phyloP scores from a whole-genome alignment of 1,140 invertebrate genomes.

The Drosophila trapezifrons region DNA sequence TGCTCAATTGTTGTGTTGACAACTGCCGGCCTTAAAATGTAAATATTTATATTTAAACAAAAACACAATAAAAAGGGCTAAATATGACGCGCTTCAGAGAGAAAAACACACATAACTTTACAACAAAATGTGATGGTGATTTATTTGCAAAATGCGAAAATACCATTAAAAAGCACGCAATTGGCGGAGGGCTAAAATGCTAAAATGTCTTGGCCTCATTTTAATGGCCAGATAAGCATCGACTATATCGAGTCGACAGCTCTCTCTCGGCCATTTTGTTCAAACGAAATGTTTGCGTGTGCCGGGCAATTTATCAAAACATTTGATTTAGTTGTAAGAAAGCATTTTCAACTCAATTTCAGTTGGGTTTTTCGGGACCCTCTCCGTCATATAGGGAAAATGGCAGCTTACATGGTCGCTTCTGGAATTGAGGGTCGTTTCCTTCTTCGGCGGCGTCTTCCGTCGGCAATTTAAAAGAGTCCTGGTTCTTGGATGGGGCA shows the following conservation, averaged over 20 bases:
- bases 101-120: constrained; percentile 5
- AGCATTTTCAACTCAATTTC: constrained; percentile 65
- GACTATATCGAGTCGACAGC: constrained; percentile 31
- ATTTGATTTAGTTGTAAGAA: constrained; percentile 81
- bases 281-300: constrained; percentile 69
- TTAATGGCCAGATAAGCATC: constrained; percentile 72
- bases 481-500: constrained; percentile 4
- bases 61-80: neutral
- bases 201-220: constrained; percentile 61
- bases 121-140: constrained; percentile 34
- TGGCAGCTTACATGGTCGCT: constrained; percentile 50
- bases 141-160: constrained; percentile 50
- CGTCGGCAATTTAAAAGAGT: constrained; percentile 23
- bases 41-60: constrained; percentile 46
- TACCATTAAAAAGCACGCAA: constrained; percentile 68
- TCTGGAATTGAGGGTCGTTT: constrained; percentile 10
- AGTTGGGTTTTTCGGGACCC: constrained; percentile 4
- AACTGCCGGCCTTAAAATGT: constrained; percentile 32
- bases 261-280: constrained; percentile 72
- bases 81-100: constrained; percentile 5
- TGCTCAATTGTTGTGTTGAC: constrained; percentile 73
- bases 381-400: constrained; percentile 19
- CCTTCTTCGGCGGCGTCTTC: constrained; percentile 23
- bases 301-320: constrained; percentile 73
- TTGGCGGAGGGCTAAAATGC: constrained; percentile 25